Base-by-base conservation (phyloP, 2,888 invertebrate species). In the Amiota mariae region DNA sequence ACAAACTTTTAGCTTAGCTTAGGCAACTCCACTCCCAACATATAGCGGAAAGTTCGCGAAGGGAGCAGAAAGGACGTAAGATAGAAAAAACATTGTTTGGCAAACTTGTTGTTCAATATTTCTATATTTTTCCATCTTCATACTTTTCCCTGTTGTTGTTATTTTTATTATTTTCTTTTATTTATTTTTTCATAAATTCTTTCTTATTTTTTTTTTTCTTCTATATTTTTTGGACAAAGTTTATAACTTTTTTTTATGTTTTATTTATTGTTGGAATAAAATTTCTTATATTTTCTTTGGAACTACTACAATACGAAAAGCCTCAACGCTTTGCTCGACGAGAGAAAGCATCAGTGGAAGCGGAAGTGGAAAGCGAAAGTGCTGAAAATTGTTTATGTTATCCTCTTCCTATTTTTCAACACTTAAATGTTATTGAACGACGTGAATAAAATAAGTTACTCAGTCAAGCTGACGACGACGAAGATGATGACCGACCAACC, bases 81-180 rank as follows among this genome's bases (percentile, higher is more conserved):
- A 36, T 36, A 13, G 46, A 1, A 46, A 63, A 59, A 63, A 63
- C 24, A 63, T n/a, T 63, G 6, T 63, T 63, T 63, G 46, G 10
- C 63, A 63, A 63, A 20, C 59, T 59, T 59, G 59, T 46, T 63
- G 63, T 63, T 63, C 4, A 36, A 63, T 36, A 36, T 63, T 36
- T 24, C 18, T 15, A 8, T n/a, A 3, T 59, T 15, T 59, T 59
- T 20, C 6, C 8, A 8, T 54, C n/a, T 54, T 12, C 54, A n/a
- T 54, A n/a, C 2, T 54, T 54, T 12, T 54, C n/a, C 12, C 3
- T 54, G 12, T 54, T 54, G 54, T n/a, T 54, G 54, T 8, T 54
- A 10, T 54, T 54, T 54, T 54, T 54, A 54, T 54, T 54, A 12
- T 54, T n/a, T 54, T 51, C n/a, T 12, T 63, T 36, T 63, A n/a